These are phyloP conservation scores for Scatophagus argus DNA, from an alignment of 2,113 vertebrate genomes.

Conservation along the genomic window DNA sequence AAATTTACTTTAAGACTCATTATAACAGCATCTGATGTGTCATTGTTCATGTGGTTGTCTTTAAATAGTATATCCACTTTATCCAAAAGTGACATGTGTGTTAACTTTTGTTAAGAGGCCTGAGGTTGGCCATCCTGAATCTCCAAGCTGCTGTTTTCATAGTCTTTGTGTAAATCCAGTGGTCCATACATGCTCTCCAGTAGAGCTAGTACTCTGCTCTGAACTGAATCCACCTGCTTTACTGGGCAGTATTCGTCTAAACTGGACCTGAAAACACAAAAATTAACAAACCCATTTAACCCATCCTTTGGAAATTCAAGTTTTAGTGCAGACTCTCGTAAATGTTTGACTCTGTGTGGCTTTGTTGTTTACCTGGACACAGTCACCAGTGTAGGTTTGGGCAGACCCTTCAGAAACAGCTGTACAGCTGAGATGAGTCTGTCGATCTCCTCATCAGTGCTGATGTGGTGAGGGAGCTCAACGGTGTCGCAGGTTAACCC, in stretches of 20 bases:
- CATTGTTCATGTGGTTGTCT: neutral
- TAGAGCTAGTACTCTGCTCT: conserved; percentile 86
- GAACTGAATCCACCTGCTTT: conserved; percentile 93
- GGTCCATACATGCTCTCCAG: conserved; percentile 85
- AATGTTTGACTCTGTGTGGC: neutral
- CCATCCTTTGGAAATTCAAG: neutral
- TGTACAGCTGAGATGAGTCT: conserved; percentile 84
- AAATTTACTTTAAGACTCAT: neutral
- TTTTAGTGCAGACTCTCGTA: neutral
- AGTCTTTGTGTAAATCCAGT: conserved; percentile 90
- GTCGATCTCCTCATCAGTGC: conserved; percentile 90
- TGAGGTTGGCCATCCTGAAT: conserved; percentile 24
- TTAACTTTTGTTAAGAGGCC: conserved; percentile 32
- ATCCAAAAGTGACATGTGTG: neutral
- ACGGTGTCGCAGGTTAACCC: conserved; percentile 95
- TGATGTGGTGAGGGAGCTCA: conserved; percentile 96
- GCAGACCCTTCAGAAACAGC: conserved; percentile 84
- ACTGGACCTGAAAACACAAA: conserved; percentile 88
- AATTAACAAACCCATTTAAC: neutral
- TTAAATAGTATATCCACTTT: neutral
- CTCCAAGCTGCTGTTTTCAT: conserved; percentile 65
- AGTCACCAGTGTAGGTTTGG: conserved; percentile 92
- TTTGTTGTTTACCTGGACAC: conserved; percentile 87
- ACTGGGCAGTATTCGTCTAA: conserved; percentile 97
- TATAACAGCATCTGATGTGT: neutral